A percentile compares a stretch with the other conserved stretches of the same genome.
Evolutionary conservation across 2,797 vertebrate genomes (phyloP).

Genomic region (Takifugu ocellatus): DNA sequence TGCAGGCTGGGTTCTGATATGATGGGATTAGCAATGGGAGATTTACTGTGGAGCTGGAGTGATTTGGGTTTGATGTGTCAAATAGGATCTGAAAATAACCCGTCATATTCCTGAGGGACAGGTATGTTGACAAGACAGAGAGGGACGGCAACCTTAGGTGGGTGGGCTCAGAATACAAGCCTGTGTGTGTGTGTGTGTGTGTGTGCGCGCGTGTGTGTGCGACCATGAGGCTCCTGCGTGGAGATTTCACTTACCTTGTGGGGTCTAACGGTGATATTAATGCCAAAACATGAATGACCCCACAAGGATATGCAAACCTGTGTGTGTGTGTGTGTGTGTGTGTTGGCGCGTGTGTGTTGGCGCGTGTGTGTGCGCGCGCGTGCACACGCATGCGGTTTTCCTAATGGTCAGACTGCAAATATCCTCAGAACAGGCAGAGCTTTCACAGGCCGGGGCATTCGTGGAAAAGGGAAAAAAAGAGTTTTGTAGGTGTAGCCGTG

Average conservation of each 20-base stretch:
- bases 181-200: constrained; percentile 9
- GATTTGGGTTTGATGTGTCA: constrained; percentile 14
- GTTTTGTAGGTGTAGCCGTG: constrained; percentile 53
- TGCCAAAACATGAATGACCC: too few relatives aligned
- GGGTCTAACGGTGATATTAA: too few relatives aligned
- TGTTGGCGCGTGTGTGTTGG: constrained; percentile 6
- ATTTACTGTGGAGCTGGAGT: neutral
- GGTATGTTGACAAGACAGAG: constrained; percentile 40
- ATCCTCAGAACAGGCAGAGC: constrained; percentile 76
- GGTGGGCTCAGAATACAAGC: constrained; percentile 56
- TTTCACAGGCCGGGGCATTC: constrained; percentile 78
- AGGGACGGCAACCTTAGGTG: constrained; percentile 46
- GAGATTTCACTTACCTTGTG: too few relatives aligned
- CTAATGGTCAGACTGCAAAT: constrained; percentile 76
- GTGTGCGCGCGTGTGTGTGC: constrained; percentile 7
- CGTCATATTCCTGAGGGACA: constrained; percentile 29
- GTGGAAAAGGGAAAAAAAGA: constrained; percentile 34
- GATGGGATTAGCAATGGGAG: neutral
- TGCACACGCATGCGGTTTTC: constrained; percentile 54
- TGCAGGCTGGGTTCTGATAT: neutral
- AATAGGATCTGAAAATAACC: constrained; percentile 30
- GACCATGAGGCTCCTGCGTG: neutral
- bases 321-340: constrained; percentile 18
- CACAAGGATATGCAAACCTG: neutral
- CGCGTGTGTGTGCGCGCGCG: neutral